These are phyloP conservation scores for Morinoia aosen DNA, from an alignment of 2,888 invertebrate species.

Conservation along the genomic window DNA sequence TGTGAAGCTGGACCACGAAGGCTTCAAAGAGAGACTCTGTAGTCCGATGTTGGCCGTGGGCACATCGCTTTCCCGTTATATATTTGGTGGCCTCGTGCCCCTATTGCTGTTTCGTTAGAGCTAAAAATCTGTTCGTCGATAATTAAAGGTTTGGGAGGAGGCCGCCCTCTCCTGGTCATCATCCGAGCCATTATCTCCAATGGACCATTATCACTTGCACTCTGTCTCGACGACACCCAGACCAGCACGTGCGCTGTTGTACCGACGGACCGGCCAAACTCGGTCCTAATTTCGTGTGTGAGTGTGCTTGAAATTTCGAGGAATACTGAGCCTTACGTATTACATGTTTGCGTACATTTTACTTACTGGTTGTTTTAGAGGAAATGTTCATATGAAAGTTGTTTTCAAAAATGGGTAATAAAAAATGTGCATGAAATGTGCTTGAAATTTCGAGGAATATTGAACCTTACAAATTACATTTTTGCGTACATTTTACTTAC, in stretches of 20 bases:
- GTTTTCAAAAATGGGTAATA: no score
- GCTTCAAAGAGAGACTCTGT: background rate
- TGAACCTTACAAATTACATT: background rate
- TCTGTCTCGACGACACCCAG: background rate
- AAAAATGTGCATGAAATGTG: no score
- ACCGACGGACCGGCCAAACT: background rate
- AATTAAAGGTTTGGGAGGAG: background rate
- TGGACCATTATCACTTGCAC: conserved; percentile 17
- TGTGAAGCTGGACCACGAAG: background rate
- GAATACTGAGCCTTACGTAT: background rate
- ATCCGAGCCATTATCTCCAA: background rate
- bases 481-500: background rate
- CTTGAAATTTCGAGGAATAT: background rate
- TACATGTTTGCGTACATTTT: background rate
- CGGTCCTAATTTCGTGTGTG: background rate
- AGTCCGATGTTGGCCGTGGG: background rate
- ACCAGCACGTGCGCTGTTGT: background rate
- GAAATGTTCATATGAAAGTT: no score
- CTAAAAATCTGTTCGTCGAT: background rate
- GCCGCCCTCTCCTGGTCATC: background rate
- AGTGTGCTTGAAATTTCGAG: background rate
- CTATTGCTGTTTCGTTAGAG: conserved; percentile 9
- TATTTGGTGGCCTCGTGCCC: background rate
- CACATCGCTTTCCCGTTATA: background rate
- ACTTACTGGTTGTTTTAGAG: background rate